Evolutionary conservation across 2,888 invertebrate species (phyloP), one percentile per base, ranked within the genome.

Genomic region (Tetranychus piercei): DNA sequence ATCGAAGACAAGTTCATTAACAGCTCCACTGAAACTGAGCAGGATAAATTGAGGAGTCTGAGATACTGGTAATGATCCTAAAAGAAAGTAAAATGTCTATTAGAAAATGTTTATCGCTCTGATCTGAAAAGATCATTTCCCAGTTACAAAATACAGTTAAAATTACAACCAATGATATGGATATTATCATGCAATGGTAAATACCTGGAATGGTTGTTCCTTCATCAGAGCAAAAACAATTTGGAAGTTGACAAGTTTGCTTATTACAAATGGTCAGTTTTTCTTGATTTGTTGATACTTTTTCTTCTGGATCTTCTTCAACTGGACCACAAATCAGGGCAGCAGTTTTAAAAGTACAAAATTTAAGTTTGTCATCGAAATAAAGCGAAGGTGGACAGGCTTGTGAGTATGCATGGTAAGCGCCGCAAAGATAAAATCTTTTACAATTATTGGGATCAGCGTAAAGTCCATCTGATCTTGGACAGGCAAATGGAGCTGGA

Each of bases 31-130:
- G 82, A 94, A 93, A 70, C 93, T 93, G 80, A 94, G 83, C 81
- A 94, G 83, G 79, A 94, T 90, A 87, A 94, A 92, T 86, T 94
- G 94, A 9, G 94, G 94, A 64, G 90, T 89, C 91, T 92, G 89
- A 81, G 90, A 88, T 20, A 90, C 88, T 75, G 90, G 88, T 64
- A 94, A 83, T 74, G 88, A 89, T 45, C 91, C 76, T 76, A 44
- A 73, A 8, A n/a, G 23, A 11, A 22, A 72, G 3, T 15, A 73
- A 45, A 45, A 22, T 18, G 23, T 72, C 1, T 43, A n/a, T 43
- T 44, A 43, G n/a, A 15, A 20, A 44, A 44, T 22, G 1, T 66
- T 66, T 20, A n/a, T 66, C 34, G 34, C 34, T 34, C 34, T 8
- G 15, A 11, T 65, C 65, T 18, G 66, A 20, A 8, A 20, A 66